phyloP scores from a whole-genome alignment of 2,888 invertebrate genomes.

The Ceriagrion tenellum region DNA sequence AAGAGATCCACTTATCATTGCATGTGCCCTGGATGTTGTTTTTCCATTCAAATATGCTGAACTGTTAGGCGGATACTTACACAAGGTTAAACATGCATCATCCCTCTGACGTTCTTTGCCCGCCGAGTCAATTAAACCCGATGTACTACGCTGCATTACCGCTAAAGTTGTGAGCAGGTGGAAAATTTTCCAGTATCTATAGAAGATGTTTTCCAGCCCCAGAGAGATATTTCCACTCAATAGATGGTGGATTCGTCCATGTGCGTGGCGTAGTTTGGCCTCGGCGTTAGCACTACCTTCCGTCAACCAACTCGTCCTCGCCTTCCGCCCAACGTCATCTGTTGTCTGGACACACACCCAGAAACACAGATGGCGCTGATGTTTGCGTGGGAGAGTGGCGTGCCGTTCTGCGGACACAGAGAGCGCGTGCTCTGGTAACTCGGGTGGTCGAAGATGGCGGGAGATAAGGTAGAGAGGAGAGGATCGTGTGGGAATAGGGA shows the following conservation, averaged over 20 bases:
- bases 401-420: not conserved
- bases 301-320: not conserved
- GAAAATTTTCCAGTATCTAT: not conserved
- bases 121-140: not conserved
- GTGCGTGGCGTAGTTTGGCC: not conserved
- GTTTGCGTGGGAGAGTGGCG: not conserved
- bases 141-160: not conserved
- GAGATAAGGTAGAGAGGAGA: not conserved
- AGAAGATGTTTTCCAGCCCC: not conserved
- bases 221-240: not conserved
- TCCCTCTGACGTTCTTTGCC: no score
- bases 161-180: not conserved
- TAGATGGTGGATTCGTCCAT: not conserved
- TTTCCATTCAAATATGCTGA: no score
- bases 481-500: not conserved
- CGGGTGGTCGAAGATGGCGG: not conserved
- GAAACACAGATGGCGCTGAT: no score
- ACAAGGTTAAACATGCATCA: no score
- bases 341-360: no score
- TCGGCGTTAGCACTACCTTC: not conserved
- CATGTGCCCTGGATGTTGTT: no score
- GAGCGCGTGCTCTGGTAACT: not conserved
- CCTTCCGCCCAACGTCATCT: no score
- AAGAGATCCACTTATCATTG: no score
- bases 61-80: no score